Evolutionary conservation across 2,113 vertebrate genomes (phyloP).

Genomic region (Strix aluco): DNA sequence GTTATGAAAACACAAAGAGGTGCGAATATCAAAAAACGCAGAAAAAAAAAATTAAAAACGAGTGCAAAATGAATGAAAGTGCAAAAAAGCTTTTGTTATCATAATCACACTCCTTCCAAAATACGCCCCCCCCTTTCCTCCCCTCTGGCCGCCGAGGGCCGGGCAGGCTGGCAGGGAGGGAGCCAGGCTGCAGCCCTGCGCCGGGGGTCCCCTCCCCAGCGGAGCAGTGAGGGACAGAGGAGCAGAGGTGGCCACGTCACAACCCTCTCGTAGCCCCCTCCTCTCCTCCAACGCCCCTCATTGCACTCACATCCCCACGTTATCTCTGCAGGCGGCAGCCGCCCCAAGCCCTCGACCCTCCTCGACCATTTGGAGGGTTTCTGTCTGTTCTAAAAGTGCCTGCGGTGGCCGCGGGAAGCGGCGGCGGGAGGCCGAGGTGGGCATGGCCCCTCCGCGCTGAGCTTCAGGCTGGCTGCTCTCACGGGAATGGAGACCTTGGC

Average conservation of each 20-base stretch:
- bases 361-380: neutral
- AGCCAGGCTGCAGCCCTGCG: neutral
- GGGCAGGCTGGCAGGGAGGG: neutral
- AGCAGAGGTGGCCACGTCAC: neutral
- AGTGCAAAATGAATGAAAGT: slow-evolving; percentile 77
- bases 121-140: neutral
- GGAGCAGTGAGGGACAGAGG: neutral
- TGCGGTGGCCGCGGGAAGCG: neutral
- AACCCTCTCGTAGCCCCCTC: neutral
- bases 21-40: slow-evolving; percentile 7
- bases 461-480: neutral
- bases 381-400: slow-evolving; percentile 18
- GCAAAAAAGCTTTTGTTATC: slow-evolving; percentile 67
- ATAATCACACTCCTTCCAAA: neutral
- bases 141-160: too few relatives aligned
- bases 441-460: rapidly evolving
- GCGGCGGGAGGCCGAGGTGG: neutral
- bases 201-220: neutral
- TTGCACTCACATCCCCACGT: neutral
- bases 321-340: neutral
- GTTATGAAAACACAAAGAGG: slow-evolving; percentile 57
- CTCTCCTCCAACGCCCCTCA: neutral
- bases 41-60: neutral
- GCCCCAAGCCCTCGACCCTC: neutral
- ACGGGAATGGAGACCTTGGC: neutral